Evolutionary conservation across 37 sponge, comb jelly and placozoan genomes (phyloP), one percentile per base, ranked within the genome.

Genomic region (Oopsacas minuta): DNA sequence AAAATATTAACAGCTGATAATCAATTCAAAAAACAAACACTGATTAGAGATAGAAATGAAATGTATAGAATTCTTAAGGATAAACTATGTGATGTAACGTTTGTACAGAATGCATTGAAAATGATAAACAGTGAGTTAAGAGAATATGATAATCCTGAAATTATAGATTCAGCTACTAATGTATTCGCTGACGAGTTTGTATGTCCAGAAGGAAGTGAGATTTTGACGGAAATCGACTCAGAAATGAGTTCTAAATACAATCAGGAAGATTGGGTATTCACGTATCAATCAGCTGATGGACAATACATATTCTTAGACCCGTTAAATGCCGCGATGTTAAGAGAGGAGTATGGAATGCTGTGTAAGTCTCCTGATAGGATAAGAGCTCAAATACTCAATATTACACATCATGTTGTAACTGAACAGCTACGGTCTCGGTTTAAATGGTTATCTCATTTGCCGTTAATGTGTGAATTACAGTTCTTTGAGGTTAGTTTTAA

Each of bases 381-480:
- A 10, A 3, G 22, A 3, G 75, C 1, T 3, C 75, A 34, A 7
- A n/a, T 61, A 32, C 32, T 61, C 17, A 61, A 12, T 34, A 61
- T 61, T 25, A n/a, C 75, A 34, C 75, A 61, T n/a, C 75, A 20
- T 61, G 28, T 61, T 25, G 75, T 61, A 7, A 61, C 32, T n/a
- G 75, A 61, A 34, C 17, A 3, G 22, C 75, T 61, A 3, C 7
- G 75, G 1, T 34, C 22, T 34, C 22, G 22, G 75, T n/a, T 32
- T n/a, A 61, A 61, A n/a, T 61, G 75, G 75, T 3, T 61, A 34
- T 61, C 75, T 3, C 75, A 61, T n/a, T 34, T 61, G 17, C 75
- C 75, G 28, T n/a, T 61, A n/a, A 61, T 61, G 75, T 61, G 75
- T 34, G 75, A 61, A 34, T 3, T 61, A 25, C 75, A 61, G 75